Evolutionary conservation across 1,140 invertebrate genomes (phyloP).

Genomic region (Aradophagus sp.): DNA sequence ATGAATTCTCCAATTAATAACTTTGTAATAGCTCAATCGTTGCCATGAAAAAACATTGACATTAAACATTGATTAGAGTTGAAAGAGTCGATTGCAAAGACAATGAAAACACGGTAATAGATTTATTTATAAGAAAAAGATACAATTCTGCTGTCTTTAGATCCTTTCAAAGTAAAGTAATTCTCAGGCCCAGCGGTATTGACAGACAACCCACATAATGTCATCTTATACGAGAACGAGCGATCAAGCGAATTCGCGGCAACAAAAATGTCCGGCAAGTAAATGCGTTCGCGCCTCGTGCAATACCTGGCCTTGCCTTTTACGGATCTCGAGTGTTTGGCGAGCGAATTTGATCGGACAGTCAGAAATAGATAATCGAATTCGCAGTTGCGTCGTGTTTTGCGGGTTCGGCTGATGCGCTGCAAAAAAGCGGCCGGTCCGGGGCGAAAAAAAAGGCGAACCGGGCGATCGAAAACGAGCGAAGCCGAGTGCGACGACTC

Average conservation of each 20-base stretch:
- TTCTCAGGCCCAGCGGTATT: no score
- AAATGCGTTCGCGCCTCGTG: slow-evolving; percentile 67
- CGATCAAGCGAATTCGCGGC: slow-evolving; percentile 55
- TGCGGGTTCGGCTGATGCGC: no score
- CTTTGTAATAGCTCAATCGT: no score
- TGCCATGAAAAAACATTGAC: no score
- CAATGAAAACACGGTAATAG: no score
- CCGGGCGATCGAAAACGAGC: slow-evolving; percentile 19
- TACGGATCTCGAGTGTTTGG: background rate
- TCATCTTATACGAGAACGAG: slow-evolving; percentile 66
- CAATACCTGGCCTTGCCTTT: slow-evolving; percentile 15
- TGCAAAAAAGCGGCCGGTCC: background rate
- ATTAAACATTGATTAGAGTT: no score
- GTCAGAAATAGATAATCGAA: slow-evolving; percentile 23
- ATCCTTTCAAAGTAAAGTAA: no score
- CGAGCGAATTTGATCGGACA: slow-evolving; percentile 25
- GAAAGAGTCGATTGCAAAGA: no score
- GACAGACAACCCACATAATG: slow-evolving; percentile 64
- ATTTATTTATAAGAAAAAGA: no score
- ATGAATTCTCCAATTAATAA: no score
- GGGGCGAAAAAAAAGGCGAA: slow-evolving; percentile 8
- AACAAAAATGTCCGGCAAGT: slow-evolving; percentile 64
- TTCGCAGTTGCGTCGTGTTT: no score
- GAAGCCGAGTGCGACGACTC: slow-evolving; percentile 37
- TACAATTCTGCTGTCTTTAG: no score